phyloP scores from a whole-genome alignment of 2,797 vertebrate genomes.

The Parauchenoglanis punctatus region DNA sequence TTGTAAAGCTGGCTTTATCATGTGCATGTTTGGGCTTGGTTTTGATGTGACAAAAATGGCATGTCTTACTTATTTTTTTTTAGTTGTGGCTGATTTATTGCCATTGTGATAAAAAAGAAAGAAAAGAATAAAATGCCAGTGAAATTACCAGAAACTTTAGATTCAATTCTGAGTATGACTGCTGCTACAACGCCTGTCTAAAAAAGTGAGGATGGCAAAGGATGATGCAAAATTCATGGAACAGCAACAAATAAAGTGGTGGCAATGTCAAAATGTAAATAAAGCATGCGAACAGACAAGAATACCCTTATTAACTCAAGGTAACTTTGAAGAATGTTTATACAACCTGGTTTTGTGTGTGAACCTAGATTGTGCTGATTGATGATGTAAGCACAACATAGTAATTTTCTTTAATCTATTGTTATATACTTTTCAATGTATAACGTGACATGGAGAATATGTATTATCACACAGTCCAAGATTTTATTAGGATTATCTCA shows the following conservation, averaged over 20 bases:
- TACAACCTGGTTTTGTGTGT: not conserved
- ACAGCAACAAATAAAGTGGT: not conserved
- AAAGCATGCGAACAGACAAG: not conserved
- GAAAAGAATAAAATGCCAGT: not conserved
- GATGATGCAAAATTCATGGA: not conserved
- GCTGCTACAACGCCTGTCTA: not conserved
- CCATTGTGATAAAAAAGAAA: not conserved
- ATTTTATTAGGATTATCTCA: not conserved
- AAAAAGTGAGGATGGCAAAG: not conserved
- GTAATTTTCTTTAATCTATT: not conserved
- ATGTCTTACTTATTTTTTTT: not conserved
- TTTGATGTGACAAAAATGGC: not conserved
- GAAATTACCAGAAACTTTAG: not conserved
- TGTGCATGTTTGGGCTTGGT: not conserved
- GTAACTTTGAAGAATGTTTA: not conserved
- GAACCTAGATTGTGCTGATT: not conserved
- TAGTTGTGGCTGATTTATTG: not conserved
- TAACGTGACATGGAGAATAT: not conserved
- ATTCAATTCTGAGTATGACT: not conserved
- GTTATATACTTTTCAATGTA: not conserved
- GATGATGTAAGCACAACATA: not conserved
- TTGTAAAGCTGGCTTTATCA: not conserved
- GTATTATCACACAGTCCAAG: not conserved
- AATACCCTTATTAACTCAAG: not conserved
- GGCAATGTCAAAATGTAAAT: not conserved